A percentile compares a stretch with the other conserved stretches of the same genome.
These are phyloP conservation scores for Nineta flava DNA, from an alignment of 2,888 invertebrate genomes.

Conservation along the genomic window DNA sequence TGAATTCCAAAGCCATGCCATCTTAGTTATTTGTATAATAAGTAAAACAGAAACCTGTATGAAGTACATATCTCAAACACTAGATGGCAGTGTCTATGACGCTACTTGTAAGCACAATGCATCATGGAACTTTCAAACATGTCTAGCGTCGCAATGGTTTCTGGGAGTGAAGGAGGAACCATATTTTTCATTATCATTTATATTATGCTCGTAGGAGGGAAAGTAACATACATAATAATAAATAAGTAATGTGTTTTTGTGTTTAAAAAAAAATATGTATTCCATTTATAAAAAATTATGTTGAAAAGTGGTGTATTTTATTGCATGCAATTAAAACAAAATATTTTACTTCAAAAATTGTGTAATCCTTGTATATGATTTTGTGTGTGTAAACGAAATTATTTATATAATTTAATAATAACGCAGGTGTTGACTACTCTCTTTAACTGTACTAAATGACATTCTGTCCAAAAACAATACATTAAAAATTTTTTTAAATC, in stretches of 20 bases:
- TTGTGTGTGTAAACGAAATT: neutral
- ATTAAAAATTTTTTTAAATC: conserved; percentile 5
- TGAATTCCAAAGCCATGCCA: too few species aligned
- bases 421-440: conserved; percentile 27
- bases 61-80: too few species aligned
- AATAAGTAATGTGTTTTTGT: conserved; percentile 10
- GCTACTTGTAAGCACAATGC: conserved; percentile 12
- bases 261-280: conserved; percentile 8
- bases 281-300: neutral
- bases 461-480: conserved; percentile 15
- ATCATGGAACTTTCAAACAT: conserved; percentile 18
- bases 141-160: conserved; percentile 30
- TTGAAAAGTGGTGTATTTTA: neutral
- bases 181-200: conserved; percentile 39
- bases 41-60: too few species aligned
- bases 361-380: neutral
- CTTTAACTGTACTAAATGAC: conserved; percentile 18
- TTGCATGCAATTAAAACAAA: too few species aligned
- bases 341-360: too few species aligned
- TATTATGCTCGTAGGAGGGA: conserved; percentile 25
- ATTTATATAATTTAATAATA: conserved; percentile 5
- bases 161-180: conserved; percentile 38
- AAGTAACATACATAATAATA: conserved; percentile 18
- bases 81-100: conserved; percentile 10
- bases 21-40: too few species aligned